Evolutionary conservation across 1,140 invertebrate species (phyloP), one percentile per base, ranked within the genome.

Genomic region (Zophobas atratus): DNA sequence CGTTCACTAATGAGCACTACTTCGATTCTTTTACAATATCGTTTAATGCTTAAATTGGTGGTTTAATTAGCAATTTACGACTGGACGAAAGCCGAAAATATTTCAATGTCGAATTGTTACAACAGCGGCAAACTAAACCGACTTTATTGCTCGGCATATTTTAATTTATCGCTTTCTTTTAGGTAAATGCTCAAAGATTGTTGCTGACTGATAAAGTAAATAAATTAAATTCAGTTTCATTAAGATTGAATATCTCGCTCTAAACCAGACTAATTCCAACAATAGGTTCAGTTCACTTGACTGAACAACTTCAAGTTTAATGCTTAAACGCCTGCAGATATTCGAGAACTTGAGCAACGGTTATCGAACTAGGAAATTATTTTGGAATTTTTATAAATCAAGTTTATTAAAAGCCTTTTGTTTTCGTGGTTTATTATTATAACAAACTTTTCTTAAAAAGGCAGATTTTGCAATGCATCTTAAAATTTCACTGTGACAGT

Each of bases 11-110:
- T 67, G 60, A 67, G 38, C 20, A 38, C 56, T 36, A 67, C 20
- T 67, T 8, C 20, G 60, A 67, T 67, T 60, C 36, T 39, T 67
- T 35, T 41, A 67, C 60, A 46, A 39, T 41, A 67, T 57, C 34
- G 60, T 67, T 43, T 5, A 20, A 43, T 67, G 39, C n/a, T n/a
- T 38, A 63, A 63, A 63, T 39, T 63, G 57, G 57, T 39, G 36
- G 36, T 63, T 67, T 67, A 67, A 67, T 67, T 67, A 67, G 60
- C 60, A 67, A 67, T 67, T 67, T 67, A 67, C 60, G 60, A 67
- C 60, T 2, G 6, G 60, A 67, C 6, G n/a, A 63, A 63, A 63
- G 35, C 32, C 1, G 49, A 51, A 51, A 51, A 51, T 51, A 51
- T 51, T 51, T 51, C 49, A 20, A 6, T 51, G 38, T 38, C 57